Percentiles rank a stretch among this genome's conserved stretches.
Conservation (phyloP, 1,140 invertebrate species). For the Bombus difficillimus region DNA sequence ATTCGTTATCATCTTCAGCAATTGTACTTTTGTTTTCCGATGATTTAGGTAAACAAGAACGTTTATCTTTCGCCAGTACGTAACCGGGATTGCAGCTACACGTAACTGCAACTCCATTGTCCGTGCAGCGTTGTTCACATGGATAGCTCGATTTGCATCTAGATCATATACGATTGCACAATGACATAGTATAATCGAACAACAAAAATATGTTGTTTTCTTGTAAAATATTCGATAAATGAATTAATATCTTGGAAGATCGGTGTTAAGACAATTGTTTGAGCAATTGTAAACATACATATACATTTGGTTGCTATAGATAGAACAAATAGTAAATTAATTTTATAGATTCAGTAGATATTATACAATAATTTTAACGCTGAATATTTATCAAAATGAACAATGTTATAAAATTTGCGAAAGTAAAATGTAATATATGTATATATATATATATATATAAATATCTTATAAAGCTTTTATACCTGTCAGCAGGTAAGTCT, state of each 20-base stretch:
- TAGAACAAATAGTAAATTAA: neutral
- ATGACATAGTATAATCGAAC: neutral
- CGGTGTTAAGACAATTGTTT: too few species aligned
- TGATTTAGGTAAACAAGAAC: conserved; percentile 75
- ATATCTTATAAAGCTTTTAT: conserved; percentile 6
- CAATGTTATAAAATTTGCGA: neutral
- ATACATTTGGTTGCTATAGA: too few species aligned
- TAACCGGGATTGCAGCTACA: conserved; percentile 84
- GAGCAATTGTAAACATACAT: too few species aligned
- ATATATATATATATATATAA: neutral
- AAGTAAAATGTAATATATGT: neutral
- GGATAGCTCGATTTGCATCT: conserved; percentile 83
- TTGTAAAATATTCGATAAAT: too few species aligned
- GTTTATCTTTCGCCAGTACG: conserved; percentile 80
- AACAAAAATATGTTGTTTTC: too few species aligned
- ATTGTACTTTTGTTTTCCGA: conserved; percentile 62
- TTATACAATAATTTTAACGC: neutral
- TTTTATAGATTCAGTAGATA: neutral
- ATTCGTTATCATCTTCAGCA: conserved; percentile 43
- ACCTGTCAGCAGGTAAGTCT: conserved; percentile 72
- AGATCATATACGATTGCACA: neutral
- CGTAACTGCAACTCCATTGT: conserved; percentile 80
- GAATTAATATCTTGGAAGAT: too few species aligned
- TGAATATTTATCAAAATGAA: neutral
- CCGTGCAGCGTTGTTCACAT: conserved; percentile 84